Conservation (phyloP, 35 echinoderm and acorn worm genomes). For the Eucidaris tribuloides region DNA sequence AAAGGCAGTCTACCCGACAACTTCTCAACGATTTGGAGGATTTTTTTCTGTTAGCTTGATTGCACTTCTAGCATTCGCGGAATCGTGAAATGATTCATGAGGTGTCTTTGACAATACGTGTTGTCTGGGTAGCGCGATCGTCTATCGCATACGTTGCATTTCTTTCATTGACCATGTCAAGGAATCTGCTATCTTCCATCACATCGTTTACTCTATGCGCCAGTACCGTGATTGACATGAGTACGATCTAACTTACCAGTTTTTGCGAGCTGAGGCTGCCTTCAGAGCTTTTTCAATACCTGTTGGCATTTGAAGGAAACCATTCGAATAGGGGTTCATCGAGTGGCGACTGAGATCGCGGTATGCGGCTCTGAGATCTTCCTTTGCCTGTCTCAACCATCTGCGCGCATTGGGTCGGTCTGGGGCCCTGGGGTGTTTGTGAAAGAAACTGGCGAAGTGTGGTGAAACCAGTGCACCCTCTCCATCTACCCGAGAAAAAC, state of each 20-base stretch:
- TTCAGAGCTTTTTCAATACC: not conserved
- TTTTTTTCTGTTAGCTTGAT: too few species aligned
- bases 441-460: not conserved
- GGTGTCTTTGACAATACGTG: not conserved
- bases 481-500: not conserved
- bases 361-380: not conserved
- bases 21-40: too few species aligned
- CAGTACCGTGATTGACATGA: not conserved
- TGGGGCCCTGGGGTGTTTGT: not conserved
- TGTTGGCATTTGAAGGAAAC: conserved; percentile 7
- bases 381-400: conserved; percentile 57
- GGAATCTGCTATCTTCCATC: not conserved
- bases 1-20: too few species aligned
- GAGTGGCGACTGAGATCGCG: not conserved
- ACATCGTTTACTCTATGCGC: not conserved
- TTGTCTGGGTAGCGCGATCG: not conserved
- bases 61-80: too few species aligned
- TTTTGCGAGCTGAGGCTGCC: not conserved
- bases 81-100: too few species aligned
- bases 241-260: not conserved
- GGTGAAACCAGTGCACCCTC: not conserved
- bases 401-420: conserved; percentile 24
- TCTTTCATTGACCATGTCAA: not conserved
- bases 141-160: not conserved
- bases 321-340: not conserved